Percentiles rank a stretch among this genome's conserved stretches.
Conservation (phyloP, 2,797 vertebrate genomes). For the Tragopan temminckii region DNA sequence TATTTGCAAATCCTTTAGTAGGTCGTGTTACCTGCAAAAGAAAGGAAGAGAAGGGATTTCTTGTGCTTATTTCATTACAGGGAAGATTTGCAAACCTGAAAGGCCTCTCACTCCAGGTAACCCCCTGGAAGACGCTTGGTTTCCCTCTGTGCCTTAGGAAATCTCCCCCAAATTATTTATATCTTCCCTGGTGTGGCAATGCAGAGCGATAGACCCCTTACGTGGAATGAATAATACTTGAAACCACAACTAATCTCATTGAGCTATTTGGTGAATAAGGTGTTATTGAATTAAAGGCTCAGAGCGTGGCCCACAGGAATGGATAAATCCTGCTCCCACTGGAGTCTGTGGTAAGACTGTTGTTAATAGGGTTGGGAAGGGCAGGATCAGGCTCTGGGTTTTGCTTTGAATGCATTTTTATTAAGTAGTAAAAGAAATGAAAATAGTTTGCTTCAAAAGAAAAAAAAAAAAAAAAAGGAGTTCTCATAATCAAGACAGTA, state of each 20-base stretch:
- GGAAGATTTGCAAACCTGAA: constrained; percentile 12
- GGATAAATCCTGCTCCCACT: constrained; percentile 19
- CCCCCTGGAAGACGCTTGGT: background rate
- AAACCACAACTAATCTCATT: constrained; percentile 25
- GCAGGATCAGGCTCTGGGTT: background rate
- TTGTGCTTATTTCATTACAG: constrained; percentile 16
- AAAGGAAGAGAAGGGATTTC: background rate
- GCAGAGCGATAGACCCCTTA: background rate
- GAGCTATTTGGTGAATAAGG: constrained; percentile 17
- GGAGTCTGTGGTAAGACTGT: background rate
- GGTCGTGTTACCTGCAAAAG: constrained; percentile 30
- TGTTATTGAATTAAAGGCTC: constrained; percentile 43
- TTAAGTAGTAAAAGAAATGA: background rate
- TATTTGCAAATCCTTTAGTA: constrained; percentile 38
- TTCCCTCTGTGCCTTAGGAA: background rate
- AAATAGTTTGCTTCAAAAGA: background rate
- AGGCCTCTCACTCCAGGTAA: background rate
- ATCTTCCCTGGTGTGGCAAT: background rate
- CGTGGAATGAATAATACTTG: constrained; percentile 6
- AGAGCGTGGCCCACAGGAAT: background rate
- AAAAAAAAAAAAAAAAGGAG: background rate
- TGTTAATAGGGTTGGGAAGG: constrained; percentile 9
- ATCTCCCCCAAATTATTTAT: background rate
- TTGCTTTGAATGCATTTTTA: background rate
- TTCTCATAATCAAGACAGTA: background rate